A percentile compares a stretch with the other conserved stretches of the same genome.
These are phyloP conservation scores for Kradibia gibbosae DNA, from an alignment of 1,140 invertebrate species.

Conservation along the genomic window DNA sequence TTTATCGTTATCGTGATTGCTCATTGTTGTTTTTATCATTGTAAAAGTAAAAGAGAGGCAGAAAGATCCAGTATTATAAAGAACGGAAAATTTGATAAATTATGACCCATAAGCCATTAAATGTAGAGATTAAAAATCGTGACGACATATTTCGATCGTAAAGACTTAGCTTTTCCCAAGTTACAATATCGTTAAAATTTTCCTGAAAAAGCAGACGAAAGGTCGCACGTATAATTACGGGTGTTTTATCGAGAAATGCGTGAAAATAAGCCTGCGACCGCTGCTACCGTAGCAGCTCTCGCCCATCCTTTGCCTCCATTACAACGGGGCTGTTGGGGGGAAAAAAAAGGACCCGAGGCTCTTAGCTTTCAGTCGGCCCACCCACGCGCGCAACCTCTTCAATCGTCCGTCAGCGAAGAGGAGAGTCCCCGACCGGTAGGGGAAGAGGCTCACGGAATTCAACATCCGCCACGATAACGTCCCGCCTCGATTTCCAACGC, in stretches of 20 bases:
- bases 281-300: neutral
- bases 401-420: no score
- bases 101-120: neutral
- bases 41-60: no score
- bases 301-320: no score
- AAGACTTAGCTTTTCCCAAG: neutral
- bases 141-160: neutral
- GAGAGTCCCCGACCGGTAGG: no score
- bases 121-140: neutral
- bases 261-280: conserved; percentile 5
- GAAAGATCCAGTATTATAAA: neutral
- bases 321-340: no score
- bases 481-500: neutral
- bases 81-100: neutral
- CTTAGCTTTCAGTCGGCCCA: no score
- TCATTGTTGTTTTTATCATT: no score
- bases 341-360: no score
- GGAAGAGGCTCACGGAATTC: neutral
- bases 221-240: neutral
- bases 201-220: neutral
- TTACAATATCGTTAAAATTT: neutral
- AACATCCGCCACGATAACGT: neutral
- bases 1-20: no score
- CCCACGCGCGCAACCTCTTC: no score
- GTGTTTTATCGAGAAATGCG: neutral